Evolutionary conservation across 2,888 invertebrate genomes (phyloP).

Genomic region (Diplolepis rosae): DNA sequence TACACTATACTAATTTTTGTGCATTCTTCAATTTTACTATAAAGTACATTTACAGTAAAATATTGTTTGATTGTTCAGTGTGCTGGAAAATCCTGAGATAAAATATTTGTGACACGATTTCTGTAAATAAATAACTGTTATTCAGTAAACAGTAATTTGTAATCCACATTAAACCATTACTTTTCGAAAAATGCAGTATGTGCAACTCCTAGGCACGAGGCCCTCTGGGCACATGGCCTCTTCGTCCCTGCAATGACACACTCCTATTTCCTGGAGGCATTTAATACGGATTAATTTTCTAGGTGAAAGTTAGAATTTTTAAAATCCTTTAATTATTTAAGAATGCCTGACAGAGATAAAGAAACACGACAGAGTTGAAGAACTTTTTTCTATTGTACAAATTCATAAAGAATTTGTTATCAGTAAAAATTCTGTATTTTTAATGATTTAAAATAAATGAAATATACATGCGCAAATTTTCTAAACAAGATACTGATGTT

Average conservation of each 20-base stretch:
- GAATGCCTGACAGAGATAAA: too few species aligned
- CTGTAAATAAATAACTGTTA: background rate
- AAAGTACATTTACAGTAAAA: background rate
- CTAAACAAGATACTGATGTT: too few species aligned
- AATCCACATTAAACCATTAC: background rate
- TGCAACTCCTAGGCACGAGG: conserved; percentile 16
- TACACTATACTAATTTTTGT: background rate
- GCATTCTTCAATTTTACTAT: background rate
- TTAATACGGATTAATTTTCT: conserved; percentile 10
- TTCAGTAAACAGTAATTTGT: background rate
- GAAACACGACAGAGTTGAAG: too few species aligned
- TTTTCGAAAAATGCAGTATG: conserved; percentile 6
- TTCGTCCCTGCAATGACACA: conserved; percentile 22
- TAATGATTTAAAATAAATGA: too few species aligned
- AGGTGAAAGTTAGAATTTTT: background rate
- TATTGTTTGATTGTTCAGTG: background rate
- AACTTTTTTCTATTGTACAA: too few species aligned
- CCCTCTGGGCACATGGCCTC: conserved; percentile 19
- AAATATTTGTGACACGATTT: background rate
- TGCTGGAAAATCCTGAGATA: conserved; percentile 9
- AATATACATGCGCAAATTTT: too few species aligned
- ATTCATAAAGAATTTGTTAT: too few species aligned
- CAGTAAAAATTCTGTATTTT: too few species aligned
- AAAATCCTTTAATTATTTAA: too few species aligned
- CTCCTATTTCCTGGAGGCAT: conserved; percentile 22